Evolutionary conservation across 2,888 invertebrate genomes (phyloP).

Genomic region (Drosophila tripunctata): DNA sequence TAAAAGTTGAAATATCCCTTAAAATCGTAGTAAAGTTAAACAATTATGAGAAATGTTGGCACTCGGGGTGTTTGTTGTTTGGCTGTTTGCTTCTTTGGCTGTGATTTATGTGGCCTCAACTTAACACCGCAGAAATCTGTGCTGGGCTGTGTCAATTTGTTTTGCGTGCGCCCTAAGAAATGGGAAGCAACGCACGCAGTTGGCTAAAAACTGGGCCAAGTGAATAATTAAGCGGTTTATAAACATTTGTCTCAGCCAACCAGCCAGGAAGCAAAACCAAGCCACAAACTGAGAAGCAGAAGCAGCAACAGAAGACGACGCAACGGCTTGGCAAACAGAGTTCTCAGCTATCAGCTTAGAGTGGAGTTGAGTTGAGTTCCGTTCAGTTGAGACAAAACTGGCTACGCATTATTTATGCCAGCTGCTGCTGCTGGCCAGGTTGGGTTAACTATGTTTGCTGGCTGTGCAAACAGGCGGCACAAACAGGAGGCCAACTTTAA

Average conservation of each 20-base stretch:
- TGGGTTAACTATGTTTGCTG: conserved; percentile 36
- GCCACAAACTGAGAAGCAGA: conserved; percentile 1
- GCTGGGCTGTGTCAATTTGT: conserved; percentile 73
- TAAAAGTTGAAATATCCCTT: neutral
- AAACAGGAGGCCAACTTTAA: conserved; percentile 39
- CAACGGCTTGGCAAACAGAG: conserved; percentile 48
- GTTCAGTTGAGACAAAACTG: too few relatives aligned
- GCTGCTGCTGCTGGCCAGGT: conserved; percentile 24
- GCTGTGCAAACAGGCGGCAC: conserved; percentile 30
- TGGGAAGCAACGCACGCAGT: conserved; percentile 32
- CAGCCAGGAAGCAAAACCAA: conserved; percentile 17
- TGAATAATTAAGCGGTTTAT: conserved; percentile 80
- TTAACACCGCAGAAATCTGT: conserved; percentile 75
- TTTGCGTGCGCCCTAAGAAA: conserved; percentile 57
- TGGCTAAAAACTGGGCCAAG: conserved; percentile 70
- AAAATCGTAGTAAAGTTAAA: neutral
- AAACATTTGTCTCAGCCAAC: conserved; percentile 75
- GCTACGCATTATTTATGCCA: conserved; percentile 64
- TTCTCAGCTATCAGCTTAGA: conserved; percentile 33
- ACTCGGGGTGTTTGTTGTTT: conserved; percentile 7
- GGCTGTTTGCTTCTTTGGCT: conserved; percentile 19
- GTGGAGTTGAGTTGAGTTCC: conserved; percentile 25
- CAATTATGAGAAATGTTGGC: conserved; percentile 36
- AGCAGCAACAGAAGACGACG: conserved; percentile 11
- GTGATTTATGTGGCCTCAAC: conserved; percentile 72